Conservation (phyloP, 1,140 invertebrate species). For the Amphibalanus amphitrite region DNA sequence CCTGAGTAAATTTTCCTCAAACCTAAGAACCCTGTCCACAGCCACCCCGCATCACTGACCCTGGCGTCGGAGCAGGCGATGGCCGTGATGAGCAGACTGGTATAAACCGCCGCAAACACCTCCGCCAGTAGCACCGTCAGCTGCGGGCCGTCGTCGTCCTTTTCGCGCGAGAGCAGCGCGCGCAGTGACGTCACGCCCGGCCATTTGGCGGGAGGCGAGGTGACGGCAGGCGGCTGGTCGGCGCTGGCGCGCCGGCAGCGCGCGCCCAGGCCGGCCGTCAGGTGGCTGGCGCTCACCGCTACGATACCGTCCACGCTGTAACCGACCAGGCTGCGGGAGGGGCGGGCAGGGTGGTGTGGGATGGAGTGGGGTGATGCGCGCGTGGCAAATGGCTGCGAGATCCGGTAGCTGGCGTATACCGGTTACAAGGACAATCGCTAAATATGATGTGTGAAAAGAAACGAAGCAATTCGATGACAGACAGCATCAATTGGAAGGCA, state of each 20-base stretch:
- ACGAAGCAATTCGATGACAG: no score
- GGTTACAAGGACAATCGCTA: no score
- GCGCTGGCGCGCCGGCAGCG: slow-evolving; percentile 13
- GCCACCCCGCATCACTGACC: slow-evolving; percentile 2
- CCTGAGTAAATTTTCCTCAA: no score
- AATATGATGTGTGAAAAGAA: no score
- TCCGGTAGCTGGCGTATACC: no score
- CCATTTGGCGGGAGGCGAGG: slow-evolving; percentile 46
- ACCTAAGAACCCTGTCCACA: no score
- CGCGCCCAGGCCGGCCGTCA: slow-evolving; percentile 9
- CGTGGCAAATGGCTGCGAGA: no score
- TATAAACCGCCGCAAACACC: slow-evolving; percentile 77
- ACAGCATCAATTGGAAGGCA: no score
- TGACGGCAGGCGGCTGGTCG: slow-evolving; percentile 31
- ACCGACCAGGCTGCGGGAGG: background rate
- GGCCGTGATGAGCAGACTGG: slow-evolving; percentile 81
- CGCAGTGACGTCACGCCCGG: slow-evolving; percentile 76
- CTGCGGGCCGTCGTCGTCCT: slow-evolving; percentile 89
- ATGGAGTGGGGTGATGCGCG: no score
- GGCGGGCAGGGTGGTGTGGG: background rate
- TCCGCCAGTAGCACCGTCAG: slow-evolving; percentile 82
- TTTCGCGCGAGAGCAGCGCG: slow-evolving; percentile 72
- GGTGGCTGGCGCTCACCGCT: slow-evolving; percentile 11
- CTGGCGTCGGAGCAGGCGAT: slow-evolving; percentile 76
- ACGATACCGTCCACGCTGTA: slow-evolving; percentile 18